Evolutionary conservation across 2,888 invertebrate species (phyloP).

Genomic region (Mesopsocus fuscifrons): DNA sequence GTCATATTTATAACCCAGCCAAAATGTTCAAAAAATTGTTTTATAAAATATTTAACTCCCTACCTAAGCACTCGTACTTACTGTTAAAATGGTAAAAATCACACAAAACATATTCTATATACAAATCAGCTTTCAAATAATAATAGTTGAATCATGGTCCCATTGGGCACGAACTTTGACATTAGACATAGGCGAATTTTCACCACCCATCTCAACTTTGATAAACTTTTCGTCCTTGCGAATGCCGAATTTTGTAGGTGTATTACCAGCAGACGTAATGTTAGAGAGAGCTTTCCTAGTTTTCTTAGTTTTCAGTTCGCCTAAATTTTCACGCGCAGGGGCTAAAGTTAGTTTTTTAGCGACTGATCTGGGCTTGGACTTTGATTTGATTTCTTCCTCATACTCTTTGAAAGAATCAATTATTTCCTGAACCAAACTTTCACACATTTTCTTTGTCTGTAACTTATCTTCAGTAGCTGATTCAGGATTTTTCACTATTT

Average conservation of each 20-base stretch:
- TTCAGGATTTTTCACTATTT: neutral
- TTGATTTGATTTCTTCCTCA: neutral
- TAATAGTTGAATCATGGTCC: slow-evolving; percentile 7
- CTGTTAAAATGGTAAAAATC: no score
- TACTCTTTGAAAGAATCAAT: neutral
- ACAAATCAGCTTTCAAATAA: no score
- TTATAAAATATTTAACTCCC: no score
- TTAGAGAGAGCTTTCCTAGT: neutral
- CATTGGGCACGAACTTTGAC: neutral
- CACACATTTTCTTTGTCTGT: neutral
- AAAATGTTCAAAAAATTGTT: no score
- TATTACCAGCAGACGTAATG: slow-evolving; percentile 3
- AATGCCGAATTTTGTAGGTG: neutral
- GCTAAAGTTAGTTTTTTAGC: no score
- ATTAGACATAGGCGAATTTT: neutral
- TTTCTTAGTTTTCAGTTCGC: neutral
- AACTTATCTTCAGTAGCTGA: neutral
- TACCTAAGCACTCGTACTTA: no score
- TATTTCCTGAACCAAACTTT: neutral
- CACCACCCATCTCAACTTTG: neutral
- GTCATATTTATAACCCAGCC: no score
- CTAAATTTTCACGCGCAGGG: no score
- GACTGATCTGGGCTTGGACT: neutral
- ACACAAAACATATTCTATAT: no score
- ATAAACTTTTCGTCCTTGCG: neutral